Evolutionary conservation across 2,888 invertebrate genomes (phyloP), one percentile per base, ranked within the genome.

Genomic region (Phortica magna): DNA sequence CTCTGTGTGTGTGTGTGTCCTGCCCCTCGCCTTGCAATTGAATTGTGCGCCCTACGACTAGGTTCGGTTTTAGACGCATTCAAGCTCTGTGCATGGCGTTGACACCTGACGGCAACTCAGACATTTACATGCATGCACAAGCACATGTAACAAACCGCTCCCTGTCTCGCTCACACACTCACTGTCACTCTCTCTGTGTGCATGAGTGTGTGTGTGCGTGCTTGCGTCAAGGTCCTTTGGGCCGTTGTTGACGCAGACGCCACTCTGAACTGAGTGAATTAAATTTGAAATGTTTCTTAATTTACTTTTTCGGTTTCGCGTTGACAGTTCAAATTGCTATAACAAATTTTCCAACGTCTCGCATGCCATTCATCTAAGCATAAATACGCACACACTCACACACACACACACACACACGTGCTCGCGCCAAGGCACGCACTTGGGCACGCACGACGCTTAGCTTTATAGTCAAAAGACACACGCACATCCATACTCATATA

Each of bases 281-380:
- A 88, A 85, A 85, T 85, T 88, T 85, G 82, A 83, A 85, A 85
- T 85, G 85, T 85, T 85, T 85, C 88, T 88, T 85, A 88, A 88
- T 85, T 88, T 85, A 85, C 85, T 85, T 88, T 85, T 85, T 88
- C 84, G 85, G 85, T 85, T 85, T 85, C 81, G 81, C 84, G 88
- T 85, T 85, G 85, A 85, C 85, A 85, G 87, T 85, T 88, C 82
- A 88, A 85, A 85, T 85, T 85, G 88, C 85, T 88, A 88, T 83
- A 85, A 85, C 85, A 85, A 85, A 85, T 85, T 85, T 85, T 81
- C 85, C 83, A 87, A 83, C 87, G 87, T 83, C 82, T 83, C 88
- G 87, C 82, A 81, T 81, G 89, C 84, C 87, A 84, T 83, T 85
- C 83, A 81, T 80, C 80, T 77, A 78, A 43, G 77, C 77, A 57